A percentile compares a stretch with the other conserved stretches of the same genome.
These are phyloP conservation scores for Macropodus opercularis DNA, from an alignment of 2,797 vertebrate species.

Conservation along the genomic window DNA sequence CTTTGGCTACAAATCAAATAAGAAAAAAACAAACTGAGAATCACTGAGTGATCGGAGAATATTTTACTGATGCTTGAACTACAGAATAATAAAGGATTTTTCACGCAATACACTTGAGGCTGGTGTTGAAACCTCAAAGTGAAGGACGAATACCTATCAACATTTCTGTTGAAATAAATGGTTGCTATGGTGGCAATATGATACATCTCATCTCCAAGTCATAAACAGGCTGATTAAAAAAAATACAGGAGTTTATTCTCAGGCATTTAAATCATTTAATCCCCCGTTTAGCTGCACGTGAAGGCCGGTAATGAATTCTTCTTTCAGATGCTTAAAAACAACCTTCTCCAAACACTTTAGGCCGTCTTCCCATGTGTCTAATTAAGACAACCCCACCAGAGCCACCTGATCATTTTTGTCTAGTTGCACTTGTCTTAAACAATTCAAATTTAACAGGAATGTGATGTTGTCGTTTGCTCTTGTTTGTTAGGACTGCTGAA, in stretches of 20 bases:
- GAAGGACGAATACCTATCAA: neutral
- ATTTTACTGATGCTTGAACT: no score
- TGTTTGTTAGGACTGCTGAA: slow-evolving; percentile 90
- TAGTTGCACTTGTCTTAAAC: slow-evolving; percentile 17
- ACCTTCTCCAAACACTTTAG: slow-evolving; percentile 27
- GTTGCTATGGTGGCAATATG: neutral
- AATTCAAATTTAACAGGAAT: slow-evolving; percentile 24
- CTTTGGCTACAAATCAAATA: slow-evolving; percentile 14
- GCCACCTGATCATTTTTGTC: slow-evolving; percentile 39
- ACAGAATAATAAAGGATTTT: no score
- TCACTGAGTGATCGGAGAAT: neutral
- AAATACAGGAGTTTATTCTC: neutral
- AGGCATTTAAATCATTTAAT: slow-evolving; percentile 14
- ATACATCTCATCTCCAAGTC: slow-evolving; percentile 7
- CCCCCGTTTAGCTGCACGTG: neutral
- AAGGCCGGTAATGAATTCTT: slow-evolving; percentile 6
- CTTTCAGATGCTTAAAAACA: slow-evolving; percentile 14
- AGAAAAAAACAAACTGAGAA: no score
- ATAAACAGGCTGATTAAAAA: neutral
- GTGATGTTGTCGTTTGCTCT: slow-evolving; percentile 59
- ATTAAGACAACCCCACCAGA: slow-evolving; percentile 36
- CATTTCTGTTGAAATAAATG: neutral
- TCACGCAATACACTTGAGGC: neutral
- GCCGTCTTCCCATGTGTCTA: slow-evolving; percentile 39
- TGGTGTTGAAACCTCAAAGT: neutral